Evolutionary conservation across 2,888 invertebrate genomes (phyloP), one percentile per base, ranked within the genome.

Genomic region (Cylindroiulus punctatus): DNA sequence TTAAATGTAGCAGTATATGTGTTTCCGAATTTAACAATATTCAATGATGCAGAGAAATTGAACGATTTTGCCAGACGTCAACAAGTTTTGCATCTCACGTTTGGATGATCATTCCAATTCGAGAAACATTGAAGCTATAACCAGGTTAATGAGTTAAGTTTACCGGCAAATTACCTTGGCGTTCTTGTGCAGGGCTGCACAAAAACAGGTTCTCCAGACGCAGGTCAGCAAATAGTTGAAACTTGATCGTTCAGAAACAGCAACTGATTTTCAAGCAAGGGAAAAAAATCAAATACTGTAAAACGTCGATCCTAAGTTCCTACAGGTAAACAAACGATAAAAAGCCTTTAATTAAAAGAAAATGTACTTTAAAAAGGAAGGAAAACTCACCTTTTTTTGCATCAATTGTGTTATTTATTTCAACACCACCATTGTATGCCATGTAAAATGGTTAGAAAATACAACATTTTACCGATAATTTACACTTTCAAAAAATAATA

Each of bases 391-490:
- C 57, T 10, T 65, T n/a, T 57, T n/a, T 36, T 36, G 65, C 65
- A 65, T 52, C 65, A 65, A 65, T 65, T 65, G 65, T 65, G 65
- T 65, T 65, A 65, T 65, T 65, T 65, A 65, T 65, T 65, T 22
- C n/a, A 65, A 65, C n/a, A 65, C 65, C 65, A 26, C 65, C 65
- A 26, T 65, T 65, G 65, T 22, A 65, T 65, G 65, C 65, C 65
- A 65, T 65, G 65, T 65, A 65, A 65, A 65, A 65, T 65, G 65
- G 65, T 65, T 65, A 65, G 65, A 65, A 65, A 65, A 65, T 65
- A 65, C 65, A 65, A 12, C 65, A 65, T 65, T 65, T 65, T 65
- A 65, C 65, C 65, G 65, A 65, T 65, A 22, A 65, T 65, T 65
- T 65, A 65, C 65, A 65, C 26, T 65, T 65, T 65, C 65, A 65